Percentiles rank a stretch among this genome's conserved stretches.
Evolutionary conservation across 2,113 vertebrate species (phyloP).

Genomic region (Elgaria multicarinata): DNA sequence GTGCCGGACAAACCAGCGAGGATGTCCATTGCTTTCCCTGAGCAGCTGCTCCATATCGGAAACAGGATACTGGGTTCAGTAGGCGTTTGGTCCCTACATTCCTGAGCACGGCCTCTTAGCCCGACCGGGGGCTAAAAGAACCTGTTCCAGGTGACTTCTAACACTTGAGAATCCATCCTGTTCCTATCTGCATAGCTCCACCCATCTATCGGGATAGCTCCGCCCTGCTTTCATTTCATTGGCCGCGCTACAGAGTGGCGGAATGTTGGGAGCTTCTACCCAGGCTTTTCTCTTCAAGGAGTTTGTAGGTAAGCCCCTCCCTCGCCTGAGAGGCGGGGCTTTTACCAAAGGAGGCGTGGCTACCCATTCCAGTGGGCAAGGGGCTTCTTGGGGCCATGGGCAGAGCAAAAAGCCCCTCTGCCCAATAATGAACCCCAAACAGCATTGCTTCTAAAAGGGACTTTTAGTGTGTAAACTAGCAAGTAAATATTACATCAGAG

Average conservation of each 20-base stretch:
- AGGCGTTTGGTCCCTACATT: too few species aligned
- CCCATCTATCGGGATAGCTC: neutral
- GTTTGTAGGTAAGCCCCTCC: neutral
- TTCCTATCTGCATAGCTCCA: neutral
- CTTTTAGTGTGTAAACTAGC: too few species aligned
- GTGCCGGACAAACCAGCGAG: too few species aligned
- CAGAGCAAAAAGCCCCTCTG: neutral
- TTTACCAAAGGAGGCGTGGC: neutral
- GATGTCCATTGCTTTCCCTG: too few species aligned
- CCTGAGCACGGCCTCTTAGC: too few species aligned
- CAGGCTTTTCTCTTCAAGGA: neutral
- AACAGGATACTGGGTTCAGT: too few species aligned
- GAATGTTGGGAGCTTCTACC: neutral
- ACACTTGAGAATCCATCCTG: neutral
- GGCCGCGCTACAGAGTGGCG: neutral
- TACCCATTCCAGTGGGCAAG: neutral
- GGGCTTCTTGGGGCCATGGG: neutral
- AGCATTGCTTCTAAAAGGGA: neutral
- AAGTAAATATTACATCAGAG: too few species aligned
- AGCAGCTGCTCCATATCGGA: too few species aligned
- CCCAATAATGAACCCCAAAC: neutral
- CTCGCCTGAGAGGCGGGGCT: neutral
- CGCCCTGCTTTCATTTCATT: neutral
- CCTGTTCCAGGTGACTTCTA: too few species aligned
- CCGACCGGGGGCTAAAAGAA: too few species aligned